phyloP scores from a whole-genome alignment of 2,888 invertebrate species.

The Oscheius onirici region DNA sequence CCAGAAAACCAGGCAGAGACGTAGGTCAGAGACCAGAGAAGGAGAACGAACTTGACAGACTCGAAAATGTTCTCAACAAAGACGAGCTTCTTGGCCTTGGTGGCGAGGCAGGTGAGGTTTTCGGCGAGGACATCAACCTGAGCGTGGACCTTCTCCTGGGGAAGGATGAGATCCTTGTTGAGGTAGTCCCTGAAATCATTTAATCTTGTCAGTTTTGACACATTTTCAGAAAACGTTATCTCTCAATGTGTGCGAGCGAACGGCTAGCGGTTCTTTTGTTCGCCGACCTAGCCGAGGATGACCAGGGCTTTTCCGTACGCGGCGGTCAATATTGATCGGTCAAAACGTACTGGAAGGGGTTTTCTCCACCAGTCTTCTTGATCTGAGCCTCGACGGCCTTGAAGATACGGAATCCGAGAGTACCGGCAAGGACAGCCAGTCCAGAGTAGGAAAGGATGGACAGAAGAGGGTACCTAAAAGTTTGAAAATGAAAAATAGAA shows the following conservation, averaged over 20 bases:
- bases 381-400: constrained; percentile 63
- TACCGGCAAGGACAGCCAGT: constrained; percentile 84
- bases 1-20: constrained; percentile 99
- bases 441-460: constrained; percentile 88
- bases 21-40: constrained; percentile 95
- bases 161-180: constrained; percentile 86
- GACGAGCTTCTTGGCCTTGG: constrained; percentile 89
- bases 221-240: not conserved
- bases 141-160: constrained; percentile 89
- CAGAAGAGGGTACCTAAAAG: constrained; percentile 48
- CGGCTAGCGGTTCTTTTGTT: constrained; percentile 1
- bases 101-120: constrained; percentile 84
- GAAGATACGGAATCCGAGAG: constrained; percentile 84
- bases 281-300: not conserved
- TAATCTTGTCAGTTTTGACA: not conserved
- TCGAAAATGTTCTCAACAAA: constrained; percentile 96
- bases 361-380: constrained; percentile 92
- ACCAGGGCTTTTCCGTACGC: constrained; percentile 4
- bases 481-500: not conserved
- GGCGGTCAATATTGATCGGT: not conserved
- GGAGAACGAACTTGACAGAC: constrained; percentile 83
- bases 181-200: constrained; percentile 76
- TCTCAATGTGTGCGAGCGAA: constrained; percentile 1
- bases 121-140: constrained; percentile 86
- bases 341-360: constrained; percentile 90